A percentile compares a stretch with the other conserved stretches of the same genome.
These are phyloP conservation scores for Silurus meridionalis DNA, from an alignment of 2,113 vertebrate species.

Conservation along the genomic window DNA sequence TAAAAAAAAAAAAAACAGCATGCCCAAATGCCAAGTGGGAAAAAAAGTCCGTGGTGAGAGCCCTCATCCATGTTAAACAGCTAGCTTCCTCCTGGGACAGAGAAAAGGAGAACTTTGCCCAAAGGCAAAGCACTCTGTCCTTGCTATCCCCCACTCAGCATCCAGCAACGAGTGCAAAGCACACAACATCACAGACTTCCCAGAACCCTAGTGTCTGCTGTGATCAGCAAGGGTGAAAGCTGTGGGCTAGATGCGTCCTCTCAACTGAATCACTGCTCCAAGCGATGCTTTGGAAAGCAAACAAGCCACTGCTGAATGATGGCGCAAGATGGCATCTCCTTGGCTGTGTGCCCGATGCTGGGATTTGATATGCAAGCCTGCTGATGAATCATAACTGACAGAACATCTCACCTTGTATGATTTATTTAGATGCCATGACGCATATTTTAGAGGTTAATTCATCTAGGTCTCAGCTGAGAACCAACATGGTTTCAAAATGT, in stretches of 20 bases:
- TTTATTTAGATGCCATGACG: slow-evolving; percentile 46
- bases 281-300: slow-evolving; percentile 1
- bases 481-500: not conserved
- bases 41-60: slow-evolving; percentile 53
- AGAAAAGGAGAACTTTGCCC: slow-evolving; percentile 28
- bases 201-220: slow-evolving; percentile 8
- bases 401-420: slow-evolving; percentile 36
- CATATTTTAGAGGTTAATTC: slow-evolving; percentile 38
- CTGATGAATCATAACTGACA: slow-evolving; percentile 21
- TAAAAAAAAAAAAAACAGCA: slow-evolving; percentile 45
- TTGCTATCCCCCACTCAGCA: not conserved
- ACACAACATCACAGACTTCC: not conserved
- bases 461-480: slow-evolving; percentile 23
- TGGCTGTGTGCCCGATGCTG: not conserved
- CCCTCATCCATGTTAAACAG: slow-evolving; percentile 62
- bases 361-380: slow-evolving; percentile 45
- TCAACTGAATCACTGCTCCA: slow-evolving; percentile 20
- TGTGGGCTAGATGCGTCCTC: slow-evolving; percentile 6
- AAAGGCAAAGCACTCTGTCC: slow-evolving; percentile 29
- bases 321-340: slow-evolving; percentile 23
- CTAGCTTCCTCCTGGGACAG: slow-evolving; percentile 51
- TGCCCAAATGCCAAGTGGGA: slow-evolving; percentile 13
- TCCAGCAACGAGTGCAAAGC: slow-evolving; percentile 1
- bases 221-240: slow-evolving; percentile 32
- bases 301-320: slow-evolving; percentile 25